Conservation (phyloP, 2,888 invertebrate genomes). For the Agapostemon virescens region DNA sequence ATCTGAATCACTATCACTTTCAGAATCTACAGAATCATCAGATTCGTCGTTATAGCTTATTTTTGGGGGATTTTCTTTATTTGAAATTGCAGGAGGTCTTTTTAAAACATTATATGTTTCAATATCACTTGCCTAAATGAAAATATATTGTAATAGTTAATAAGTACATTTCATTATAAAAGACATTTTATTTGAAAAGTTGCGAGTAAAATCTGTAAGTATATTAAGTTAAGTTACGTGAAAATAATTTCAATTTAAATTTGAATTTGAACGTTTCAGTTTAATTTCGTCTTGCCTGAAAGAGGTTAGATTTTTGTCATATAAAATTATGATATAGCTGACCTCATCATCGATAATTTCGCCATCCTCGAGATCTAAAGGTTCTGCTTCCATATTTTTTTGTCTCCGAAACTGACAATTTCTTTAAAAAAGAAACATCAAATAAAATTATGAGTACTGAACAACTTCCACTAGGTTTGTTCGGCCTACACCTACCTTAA, state of each 20-base stretch:
- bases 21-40: slow-evolving; percentile 82
- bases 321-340: slow-evolving; percentile 69
- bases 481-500: slow-evolving; percentile 20
- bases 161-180: neutral
- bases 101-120: slow-evolving; percentile 76
- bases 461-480: slow-evolving; percentile 11
- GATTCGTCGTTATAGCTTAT: slow-evolving; percentile 84
- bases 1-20: slow-evolving; percentile 84
- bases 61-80: slow-evolving; percentile 73
- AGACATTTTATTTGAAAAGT: neutral
- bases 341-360: slow-evolving; percentile 87
- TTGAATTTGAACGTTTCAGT: slow-evolving; percentile 8
- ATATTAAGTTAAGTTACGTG: neutral
- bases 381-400: slow-evolving; percentile 83
- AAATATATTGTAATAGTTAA: slow-evolving; percentile 25
- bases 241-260: slow-evolving; percentile 9
- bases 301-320: slow-evolving; percentile 69
- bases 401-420: slow-evolving; percentile 6
- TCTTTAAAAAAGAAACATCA: slow-evolving; percentile 12
- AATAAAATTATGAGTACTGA: slow-evolving; percentile 18
- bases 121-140: slow-evolving; percentile 71
- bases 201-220: neutral
- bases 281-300: slow-evolving; percentile 15
- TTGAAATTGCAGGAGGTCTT: slow-evolving; percentile 71
- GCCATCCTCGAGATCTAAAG: slow-evolving; percentile 83